Evolutionary conservation across 1,140 invertebrate genomes (phyloP).

Genomic region (Nilaparvata lugens): DNA sequence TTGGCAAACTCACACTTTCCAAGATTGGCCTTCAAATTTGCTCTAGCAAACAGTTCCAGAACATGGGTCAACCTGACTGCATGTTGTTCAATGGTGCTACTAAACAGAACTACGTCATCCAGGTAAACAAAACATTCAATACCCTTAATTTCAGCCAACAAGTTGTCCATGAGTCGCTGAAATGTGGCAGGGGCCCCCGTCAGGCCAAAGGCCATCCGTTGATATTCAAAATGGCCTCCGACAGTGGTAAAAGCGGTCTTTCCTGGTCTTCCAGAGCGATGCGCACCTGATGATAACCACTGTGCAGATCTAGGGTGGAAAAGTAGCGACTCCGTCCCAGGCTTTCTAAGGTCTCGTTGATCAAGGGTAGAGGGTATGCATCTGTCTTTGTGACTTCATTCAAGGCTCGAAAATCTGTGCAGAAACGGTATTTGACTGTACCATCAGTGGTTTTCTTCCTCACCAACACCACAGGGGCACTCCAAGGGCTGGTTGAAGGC

Average conservation of each 20-base stretch:
- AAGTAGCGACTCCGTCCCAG: slow-evolving; percentile 29
- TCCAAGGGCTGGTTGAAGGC: too few species aligned
- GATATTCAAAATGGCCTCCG: slow-evolving; percentile 17
- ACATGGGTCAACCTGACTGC: too few species aligned
- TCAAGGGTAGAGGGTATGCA: slow-evolving; percentile 38
- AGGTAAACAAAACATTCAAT: slow-evolving; percentile 36
- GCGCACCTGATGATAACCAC: slow-evolving; percentile 31
- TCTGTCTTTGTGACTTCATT: slow-evolving; percentile 30
- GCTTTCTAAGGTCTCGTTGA: slow-evolving; percentile 37
- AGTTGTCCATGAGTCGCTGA: slow-evolving; percentile 29
- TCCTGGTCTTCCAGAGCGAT: slow-evolving; percentile 15
- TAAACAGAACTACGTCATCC: slow-evolving; percentile 37
- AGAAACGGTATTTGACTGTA: slow-evolving; percentile 15
- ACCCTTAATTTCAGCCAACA: too few species aligned
- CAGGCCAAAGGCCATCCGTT: slow-evolving; percentile 23
- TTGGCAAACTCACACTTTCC: too few species aligned
- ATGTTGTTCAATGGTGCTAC: slow-evolving; percentile 31
- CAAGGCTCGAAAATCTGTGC: slow-evolving; percentile 22
- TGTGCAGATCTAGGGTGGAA: slow-evolving; percentile 20
- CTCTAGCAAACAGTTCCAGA: too few species aligned
- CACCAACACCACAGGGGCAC: slow-evolving; percentile 18
- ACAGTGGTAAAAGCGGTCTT: slow-evolving; percentile 26
- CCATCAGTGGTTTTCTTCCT: slow-evolving; percentile 17
- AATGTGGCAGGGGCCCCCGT: slow-evolving; percentile 19
- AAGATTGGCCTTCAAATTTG: too few species aligned